A percentile compares a stretch with the other conserved stretches of the same genome.
phyloP scores from a whole-genome alignment of 2,113 vertebrate genomes.

The Cebus imitator region DNA sequence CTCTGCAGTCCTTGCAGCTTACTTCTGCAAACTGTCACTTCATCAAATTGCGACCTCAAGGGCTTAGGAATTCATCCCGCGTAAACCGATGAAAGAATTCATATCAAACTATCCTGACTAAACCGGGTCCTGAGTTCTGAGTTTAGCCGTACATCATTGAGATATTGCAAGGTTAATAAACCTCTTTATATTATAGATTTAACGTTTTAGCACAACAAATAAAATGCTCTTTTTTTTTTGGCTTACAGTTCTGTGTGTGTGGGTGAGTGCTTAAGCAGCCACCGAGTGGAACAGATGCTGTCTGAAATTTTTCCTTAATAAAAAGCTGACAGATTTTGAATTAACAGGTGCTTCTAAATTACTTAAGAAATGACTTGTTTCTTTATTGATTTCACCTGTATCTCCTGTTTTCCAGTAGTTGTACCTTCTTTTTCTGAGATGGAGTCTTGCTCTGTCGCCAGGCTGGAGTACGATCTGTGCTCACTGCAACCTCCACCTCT shows the following conservation, averaged over 20 bases:
- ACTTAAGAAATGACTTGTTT: neutral
- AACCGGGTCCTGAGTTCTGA: neutral
- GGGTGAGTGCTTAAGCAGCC: constrained; percentile 28
- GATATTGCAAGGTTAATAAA: constrained; percentile 8
- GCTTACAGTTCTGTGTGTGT: constrained; percentile 9
- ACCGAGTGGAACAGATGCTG: constrained; percentile 1
- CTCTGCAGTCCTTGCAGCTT: neutral
- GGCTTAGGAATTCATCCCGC: neutral
- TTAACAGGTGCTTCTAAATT: constrained; percentile 15
- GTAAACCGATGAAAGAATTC: neutral
- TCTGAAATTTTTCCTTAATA: constrained; percentile 53
- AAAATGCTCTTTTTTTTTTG: constrained; percentile 18
- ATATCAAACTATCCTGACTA: constrained; percentile 25
- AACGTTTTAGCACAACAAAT: constrained; percentile 30
- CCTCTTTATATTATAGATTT: neutral
- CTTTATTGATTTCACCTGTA: constrained; percentile 12
- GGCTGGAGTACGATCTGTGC: no score
- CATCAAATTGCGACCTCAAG: neutral
- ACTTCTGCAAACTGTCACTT: constrained; percentile 9
- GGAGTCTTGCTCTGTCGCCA: no score
- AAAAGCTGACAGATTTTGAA: constrained; percentile 21
- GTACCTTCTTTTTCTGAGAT: neutral
- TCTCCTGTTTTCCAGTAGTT: neutral
- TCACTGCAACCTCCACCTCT: no score
- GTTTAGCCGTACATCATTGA: neutral